A percentile compares a stretch with the other conserved stretches of the same genome.
These are phyloP conservation scores for Apotomis capreana DNA, from an alignment of 2,888 invertebrate genomes.

Conservation along the genomic window DNA sequence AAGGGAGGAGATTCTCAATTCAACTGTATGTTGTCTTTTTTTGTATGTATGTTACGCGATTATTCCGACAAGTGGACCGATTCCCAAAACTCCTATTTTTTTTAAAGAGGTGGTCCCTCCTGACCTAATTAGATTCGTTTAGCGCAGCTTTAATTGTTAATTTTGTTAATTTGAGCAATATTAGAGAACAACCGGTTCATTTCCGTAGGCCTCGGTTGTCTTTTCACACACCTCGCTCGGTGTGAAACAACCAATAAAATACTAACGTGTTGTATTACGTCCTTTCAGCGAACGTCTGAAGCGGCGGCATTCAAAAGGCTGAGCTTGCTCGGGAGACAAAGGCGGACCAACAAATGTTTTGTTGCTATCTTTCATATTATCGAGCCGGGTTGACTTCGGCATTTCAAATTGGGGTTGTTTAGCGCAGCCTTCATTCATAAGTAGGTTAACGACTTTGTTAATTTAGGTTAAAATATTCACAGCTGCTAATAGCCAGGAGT, in stretches of 20 bases:
- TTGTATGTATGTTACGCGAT: too few relatives aligned
- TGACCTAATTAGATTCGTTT: too few relatives aligned
- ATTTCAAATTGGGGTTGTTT: conserved; percentile 38
- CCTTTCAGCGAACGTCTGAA: conserved; percentile 62
- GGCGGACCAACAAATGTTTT: conserved; percentile 55
- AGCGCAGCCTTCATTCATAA: conserved; percentile 27
- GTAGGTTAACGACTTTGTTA: conserved; percentile 27
- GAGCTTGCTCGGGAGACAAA: conserved; percentile 56
- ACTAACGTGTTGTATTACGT: conserved; percentile 52
- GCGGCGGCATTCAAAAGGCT: conserved; percentile 61
- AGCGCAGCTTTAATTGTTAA: too few relatives aligned
- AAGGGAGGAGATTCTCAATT: too few relatives aligned
- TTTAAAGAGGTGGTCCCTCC: too few relatives aligned
- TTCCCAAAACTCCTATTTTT: too few relatives aligned
- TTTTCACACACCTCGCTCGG: conserved; percentile 49
- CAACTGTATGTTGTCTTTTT: too few relatives aligned
- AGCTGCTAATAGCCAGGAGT: conserved; percentile 13
- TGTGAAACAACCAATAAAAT: conserved; percentile 50
- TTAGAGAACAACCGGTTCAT: too few relatives aligned
- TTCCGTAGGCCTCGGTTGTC: conserved; percentile 44
- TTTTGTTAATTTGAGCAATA: too few relatives aligned
- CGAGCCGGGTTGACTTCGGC: conserved; percentile 41
- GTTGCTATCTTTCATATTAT: conserved; percentile 45
- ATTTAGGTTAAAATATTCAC: conserved; percentile 28
- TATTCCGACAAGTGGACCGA: too few relatives aligned